Percentiles rank a stretch among this genome's conserved stretches.
phyloP scores from a whole-genome alignment of 2,113 vertebrate genomes.

The Tragulus kanchil region DNA sequence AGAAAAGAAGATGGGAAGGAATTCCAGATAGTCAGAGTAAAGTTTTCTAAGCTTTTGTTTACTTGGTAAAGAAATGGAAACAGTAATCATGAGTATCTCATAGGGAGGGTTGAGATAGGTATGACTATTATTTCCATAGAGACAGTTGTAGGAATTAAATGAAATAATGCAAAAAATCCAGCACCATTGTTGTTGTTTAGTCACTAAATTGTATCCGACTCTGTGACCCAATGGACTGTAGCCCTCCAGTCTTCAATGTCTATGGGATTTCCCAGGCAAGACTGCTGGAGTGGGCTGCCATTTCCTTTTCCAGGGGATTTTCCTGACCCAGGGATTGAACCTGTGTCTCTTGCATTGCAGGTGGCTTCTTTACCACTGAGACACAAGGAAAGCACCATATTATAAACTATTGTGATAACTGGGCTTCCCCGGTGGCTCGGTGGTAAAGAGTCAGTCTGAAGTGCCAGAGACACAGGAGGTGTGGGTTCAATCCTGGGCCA shows the following conservation, averaged over 20 bases:
- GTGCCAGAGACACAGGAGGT: no score
- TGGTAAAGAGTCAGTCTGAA: no score
- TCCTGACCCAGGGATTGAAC: background rate
- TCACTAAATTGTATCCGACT: background rate
- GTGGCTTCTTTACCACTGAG: background rate
- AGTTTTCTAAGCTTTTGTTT: background rate
- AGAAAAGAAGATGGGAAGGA: background rate
- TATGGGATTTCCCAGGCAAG: background rate
- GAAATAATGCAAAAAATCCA: background rate
- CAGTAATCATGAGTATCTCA: background rate
- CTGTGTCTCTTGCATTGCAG: background rate
- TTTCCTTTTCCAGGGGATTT: background rate
- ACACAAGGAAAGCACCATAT: background rate
- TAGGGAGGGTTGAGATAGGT: background rate
- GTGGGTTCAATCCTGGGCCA: no score
- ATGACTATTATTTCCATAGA: background rate
- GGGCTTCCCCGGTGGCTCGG: no score
- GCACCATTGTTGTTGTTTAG: background rate
- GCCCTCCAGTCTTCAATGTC: background rate
- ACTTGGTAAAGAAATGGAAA: conserved; percentile 7
- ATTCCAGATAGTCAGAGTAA: background rate
- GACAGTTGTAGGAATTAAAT: background rate
- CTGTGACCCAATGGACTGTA: background rate
- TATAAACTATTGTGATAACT: background rate
- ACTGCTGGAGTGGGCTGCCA: background rate